These are phyloP conservation scores for Dendrolimus punctatus DNA, from an alignment of 1,140 invertebrate species.

Conservation along the genomic window DNA sequence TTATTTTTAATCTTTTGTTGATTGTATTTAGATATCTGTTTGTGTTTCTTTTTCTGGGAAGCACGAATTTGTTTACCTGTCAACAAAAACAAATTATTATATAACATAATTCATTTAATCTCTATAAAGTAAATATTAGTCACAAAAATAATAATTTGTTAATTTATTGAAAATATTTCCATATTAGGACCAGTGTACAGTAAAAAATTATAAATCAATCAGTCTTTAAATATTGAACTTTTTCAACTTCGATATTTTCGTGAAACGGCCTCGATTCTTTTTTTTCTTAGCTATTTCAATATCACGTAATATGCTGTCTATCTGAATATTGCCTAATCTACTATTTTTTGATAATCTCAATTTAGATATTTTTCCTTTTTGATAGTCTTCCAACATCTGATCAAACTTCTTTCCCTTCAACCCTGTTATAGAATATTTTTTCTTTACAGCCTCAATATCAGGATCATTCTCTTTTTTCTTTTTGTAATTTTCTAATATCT, in stretches of 20 bases:
- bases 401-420: conserved; percentile 8
- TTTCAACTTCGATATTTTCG: conserved; percentile 1
- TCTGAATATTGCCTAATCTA: conserved; percentile 7
- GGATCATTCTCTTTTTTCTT: conserved; percentile 11
- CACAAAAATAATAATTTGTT: no score
- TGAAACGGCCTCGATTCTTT: conserved; percentile 3
- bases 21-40: no score
- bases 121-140: no score
- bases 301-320: conserved; percentile 10
- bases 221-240: background rate
- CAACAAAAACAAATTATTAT: no score
- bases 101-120: no score
- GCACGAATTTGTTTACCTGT: no score
- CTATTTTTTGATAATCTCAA: conserved; percentile 3
- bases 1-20: no score
- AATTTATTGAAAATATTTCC: background rate
- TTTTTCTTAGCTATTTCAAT: conserved; percentile 7
- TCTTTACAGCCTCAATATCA: conserved; percentile 12
- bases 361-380: conserved; percentile 10
- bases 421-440: conserved; percentile 5
- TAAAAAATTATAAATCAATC: no score
- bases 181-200: background rate
- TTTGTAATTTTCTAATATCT: conserved; percentile 25
- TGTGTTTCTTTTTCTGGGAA: no score
- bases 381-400: conserved; percentile 12